A percentile compares a stretch with the other conserved stretches of the same genome.
phyloP scores from a whole-genome alignment of 2,888 invertebrate genomes.

The Rhagonycha lutea region DNA sequence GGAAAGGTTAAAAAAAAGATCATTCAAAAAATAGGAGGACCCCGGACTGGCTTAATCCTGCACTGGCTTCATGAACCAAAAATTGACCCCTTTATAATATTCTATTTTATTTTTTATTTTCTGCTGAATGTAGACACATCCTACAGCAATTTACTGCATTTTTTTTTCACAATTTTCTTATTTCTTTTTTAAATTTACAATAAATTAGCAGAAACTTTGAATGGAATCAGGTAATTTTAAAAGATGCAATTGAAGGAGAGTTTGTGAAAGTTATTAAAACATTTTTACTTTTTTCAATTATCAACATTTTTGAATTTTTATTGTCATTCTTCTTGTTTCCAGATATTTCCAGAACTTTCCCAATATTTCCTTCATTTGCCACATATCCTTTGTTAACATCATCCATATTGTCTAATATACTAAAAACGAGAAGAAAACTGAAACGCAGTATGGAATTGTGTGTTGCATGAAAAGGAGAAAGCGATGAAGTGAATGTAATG shows the following conservation, averaged over 20 bases:
- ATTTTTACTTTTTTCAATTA: neutral
- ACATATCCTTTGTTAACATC: neutral
- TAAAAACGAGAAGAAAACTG: neutral
- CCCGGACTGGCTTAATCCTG: too few relatives aligned
- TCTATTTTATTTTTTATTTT: too few relatives aligned
- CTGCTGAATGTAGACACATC: too few relatives aligned
- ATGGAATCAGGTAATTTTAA: neutral
- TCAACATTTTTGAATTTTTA: neutral
- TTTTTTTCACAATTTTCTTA: too few relatives aligned
- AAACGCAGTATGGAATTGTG: neutral
- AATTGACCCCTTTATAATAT: too few relatives aligned
- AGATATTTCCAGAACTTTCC: neutral
- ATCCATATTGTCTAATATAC: slow-evolving; percentile 32
- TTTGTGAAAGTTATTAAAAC: neutral
- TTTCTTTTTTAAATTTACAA: too few relatives aligned
- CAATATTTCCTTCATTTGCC: neutral
- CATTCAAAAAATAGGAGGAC: too few relatives aligned
- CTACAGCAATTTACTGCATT: too few relatives aligned
- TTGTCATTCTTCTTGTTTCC: neutral
- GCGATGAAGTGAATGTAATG: neutral
- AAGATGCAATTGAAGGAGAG: neutral
- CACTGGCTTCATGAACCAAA: too few relatives aligned
- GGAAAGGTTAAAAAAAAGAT: too few relatives aligned
- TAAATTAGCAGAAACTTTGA: neutral
- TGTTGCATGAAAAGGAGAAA: neutral